phyloP scores from a whole-genome alignment of 2,888 invertebrate genomes.

The Crepidodera aurea region DNA sequence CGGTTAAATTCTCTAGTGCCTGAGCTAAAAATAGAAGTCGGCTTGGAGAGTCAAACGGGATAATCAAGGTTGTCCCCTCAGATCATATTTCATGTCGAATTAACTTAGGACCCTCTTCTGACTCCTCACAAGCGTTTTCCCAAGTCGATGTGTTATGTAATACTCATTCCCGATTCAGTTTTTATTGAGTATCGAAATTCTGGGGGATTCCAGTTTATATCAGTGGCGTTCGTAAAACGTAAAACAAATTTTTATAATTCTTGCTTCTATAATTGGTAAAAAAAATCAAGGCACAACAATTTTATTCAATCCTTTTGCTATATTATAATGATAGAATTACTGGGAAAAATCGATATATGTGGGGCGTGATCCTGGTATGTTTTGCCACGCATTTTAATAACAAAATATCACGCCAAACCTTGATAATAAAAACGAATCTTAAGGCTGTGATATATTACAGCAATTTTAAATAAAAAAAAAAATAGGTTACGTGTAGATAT shows the following conservation, averaged over 20 bases:
- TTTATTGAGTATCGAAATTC: slow-evolving; percentile 18
- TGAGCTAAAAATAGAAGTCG: background rate
- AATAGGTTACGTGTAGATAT: background rate
- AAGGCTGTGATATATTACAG: background rate
- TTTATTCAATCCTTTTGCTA: no score
- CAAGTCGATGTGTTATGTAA: slow-evolving; percentile 1
- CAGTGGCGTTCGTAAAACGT: slow-evolving; percentile 12
- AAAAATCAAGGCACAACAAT: no score
- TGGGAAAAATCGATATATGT: background rate
- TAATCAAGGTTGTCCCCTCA: slow-evolving; percentile 13
- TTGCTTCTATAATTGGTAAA: no score
- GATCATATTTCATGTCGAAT: slow-evolving; percentile 24
- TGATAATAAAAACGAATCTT: slow-evolving; percentile 5
- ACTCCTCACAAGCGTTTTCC: slow-evolving; percentile 3
- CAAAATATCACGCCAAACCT: slow-evolving; percentile 6
- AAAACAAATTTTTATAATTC: no score
- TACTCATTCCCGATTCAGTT: background rate
- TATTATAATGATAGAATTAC: no score
- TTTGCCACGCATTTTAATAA: slow-evolving; percentile 2
- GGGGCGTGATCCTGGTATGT: background rate
- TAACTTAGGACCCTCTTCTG: slow-evolving; percentile 14
- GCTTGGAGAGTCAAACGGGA: background rate
- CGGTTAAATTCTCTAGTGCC: background rate
- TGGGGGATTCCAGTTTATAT: background rate
- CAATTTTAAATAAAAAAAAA: background rate